These are phyloP conservation scores for Sebastes fasciatus DNA, from an alignment of 2,113 vertebrate genomes.

Conservation along the genomic window DNA sequence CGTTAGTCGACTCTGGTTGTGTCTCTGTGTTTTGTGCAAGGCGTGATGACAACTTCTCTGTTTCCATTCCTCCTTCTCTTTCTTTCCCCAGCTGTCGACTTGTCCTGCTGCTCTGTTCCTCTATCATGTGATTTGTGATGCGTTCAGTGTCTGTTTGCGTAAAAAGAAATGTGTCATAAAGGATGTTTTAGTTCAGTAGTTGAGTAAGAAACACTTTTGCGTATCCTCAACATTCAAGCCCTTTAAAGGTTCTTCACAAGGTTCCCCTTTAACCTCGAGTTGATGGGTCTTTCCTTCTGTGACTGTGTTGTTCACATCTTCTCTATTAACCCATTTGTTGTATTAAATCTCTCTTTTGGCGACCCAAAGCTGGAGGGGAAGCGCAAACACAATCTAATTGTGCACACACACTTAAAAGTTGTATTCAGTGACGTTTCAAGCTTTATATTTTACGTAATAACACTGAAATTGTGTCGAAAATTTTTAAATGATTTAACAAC, in stretches of 20 bases:
- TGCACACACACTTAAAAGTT: background rate
- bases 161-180: conserved; percentile 38
- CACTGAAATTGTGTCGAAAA: background rate
- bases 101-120: conserved; percentile 31
- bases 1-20: conserved; percentile 17
- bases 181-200: conserved; percentile 23
- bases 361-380: background rate
- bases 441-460: background rate
- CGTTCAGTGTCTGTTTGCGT: conserved; percentile 1
- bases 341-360: background rate
- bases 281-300: background rate
- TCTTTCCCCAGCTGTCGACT: conserved; percentile 52
- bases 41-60: conserved; percentile 69
- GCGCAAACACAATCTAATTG: background rate
- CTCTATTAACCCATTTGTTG: background rate
- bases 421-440: background rate
- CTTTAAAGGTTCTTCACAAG: background rate
- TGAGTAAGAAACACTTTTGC: conserved; percentile 2
- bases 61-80: conserved; percentile 75
- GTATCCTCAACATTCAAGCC: background rate
- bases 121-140: conserved; percentile 55
- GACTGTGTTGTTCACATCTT: background rate
- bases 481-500: background rate
- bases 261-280: background rate
- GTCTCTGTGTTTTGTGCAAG: conserved; percentile 44